These are phyloP conservation scores for Chloropsis hardwickii DNA, from an alignment of 2,113 vertebrate species.

Conservation along the genomic window DNA sequence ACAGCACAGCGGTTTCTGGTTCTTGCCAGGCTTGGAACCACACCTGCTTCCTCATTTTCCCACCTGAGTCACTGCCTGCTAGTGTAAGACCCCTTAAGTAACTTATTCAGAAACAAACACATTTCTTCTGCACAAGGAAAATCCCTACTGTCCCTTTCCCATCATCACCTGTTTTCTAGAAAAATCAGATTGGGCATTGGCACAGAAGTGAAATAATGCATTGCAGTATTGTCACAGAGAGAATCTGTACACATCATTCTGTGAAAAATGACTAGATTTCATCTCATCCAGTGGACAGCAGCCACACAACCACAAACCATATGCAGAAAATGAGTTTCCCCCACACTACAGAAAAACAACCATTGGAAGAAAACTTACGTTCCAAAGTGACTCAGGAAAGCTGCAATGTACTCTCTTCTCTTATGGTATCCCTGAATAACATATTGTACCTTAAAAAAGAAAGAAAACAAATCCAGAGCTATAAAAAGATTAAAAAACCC, in stretches of 20 bases:
- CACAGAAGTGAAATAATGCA: neutral
- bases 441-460: conserved; percentile 89
- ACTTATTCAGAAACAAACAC: neutral
- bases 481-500: neutral
- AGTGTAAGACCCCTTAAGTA: neutral
- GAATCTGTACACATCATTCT: neutral
- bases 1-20: neutral
- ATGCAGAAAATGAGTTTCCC: neutral
- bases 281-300: neutral
- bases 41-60: neutral
- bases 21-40: neutral
- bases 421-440: conserved; percentile 99
- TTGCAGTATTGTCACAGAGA: neutral
- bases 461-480: neutral
- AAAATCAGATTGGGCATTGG: neutral
- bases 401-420: conserved; percentile 96
- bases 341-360: neutral
- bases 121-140: neutral
- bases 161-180: neutral
- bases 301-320: neutral
- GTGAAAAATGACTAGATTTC: neutral
- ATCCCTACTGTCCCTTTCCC: neutral
- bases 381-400: conserved; percentile 98
- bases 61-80: neutral
- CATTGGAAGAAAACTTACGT: conserved; percentile 82